Conservation (phyloP, 1,140 invertebrate species). For the Drosophila gunungcola region DNA sequence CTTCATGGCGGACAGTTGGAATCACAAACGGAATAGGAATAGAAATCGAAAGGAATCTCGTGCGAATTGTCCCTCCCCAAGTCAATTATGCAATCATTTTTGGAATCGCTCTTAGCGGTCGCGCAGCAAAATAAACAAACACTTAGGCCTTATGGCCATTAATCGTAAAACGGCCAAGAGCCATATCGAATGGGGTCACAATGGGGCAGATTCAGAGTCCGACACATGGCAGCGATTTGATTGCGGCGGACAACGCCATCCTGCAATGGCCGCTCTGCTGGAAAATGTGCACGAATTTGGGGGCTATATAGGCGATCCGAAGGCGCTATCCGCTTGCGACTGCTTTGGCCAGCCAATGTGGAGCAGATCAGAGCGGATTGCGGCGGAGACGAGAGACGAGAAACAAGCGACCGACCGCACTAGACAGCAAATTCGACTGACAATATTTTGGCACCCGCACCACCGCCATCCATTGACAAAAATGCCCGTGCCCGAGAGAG, state of each 20-base stretch:
- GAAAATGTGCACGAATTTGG: slow-evolving; percentile 18
- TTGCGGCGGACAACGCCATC: background rate
- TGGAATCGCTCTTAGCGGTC: slow-evolving; percentile 26
- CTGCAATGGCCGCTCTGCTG: slow-evolving; percentile 2
- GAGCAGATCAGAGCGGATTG: slow-evolving; percentile 19
- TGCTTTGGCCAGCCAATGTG: slow-evolving; percentile 19
- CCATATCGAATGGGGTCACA: slow-evolving; percentile 38
- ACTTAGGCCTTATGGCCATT: slow-evolving; percentile 57
- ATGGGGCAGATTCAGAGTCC: background rate
- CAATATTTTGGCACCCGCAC: slow-evolving; percentile 78
- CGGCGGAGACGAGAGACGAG: slow-evolving; percentile 11
- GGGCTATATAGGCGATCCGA: slow-evolving; percentile 3
- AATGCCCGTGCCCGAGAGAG: slow-evolving; percentile 13
- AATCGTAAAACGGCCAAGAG: slow-evolving; percentile 49
- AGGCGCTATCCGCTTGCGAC: slow-evolving; percentile 10
- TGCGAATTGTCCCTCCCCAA: slow-evolving; percentile 22
- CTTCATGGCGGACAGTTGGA: slow-evolving; percentile 59
- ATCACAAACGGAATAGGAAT: slow-evolving; percentile 11
- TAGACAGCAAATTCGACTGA: slow-evolving; percentile 77
- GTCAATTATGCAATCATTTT: slow-evolving; percentile 76
- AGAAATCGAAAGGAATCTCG: background rate
- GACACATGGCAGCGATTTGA: slow-evolving; percentile 47
- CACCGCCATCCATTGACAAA: slow-evolving; percentile 55
- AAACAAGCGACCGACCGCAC: slow-evolving; percentile 59
- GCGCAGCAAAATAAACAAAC: slow-evolving; percentile 68